Evolutionary conservation across 1,140 invertebrate species (phyloP), one percentile per base, ranked within the genome.

Genomic region (Dinoponera quadriceps): DNA sequence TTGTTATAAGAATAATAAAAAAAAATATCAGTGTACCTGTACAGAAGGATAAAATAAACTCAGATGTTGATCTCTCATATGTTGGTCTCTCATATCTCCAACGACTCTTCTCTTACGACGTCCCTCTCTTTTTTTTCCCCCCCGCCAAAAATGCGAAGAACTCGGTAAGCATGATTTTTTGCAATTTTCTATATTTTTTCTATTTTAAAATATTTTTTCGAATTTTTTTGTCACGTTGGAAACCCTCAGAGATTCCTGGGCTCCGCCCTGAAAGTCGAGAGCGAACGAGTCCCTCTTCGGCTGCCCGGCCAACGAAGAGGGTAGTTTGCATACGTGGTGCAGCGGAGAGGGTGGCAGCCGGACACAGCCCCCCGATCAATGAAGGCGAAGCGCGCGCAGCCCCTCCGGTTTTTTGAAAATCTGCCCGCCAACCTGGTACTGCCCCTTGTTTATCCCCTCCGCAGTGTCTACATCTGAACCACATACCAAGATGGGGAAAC

Each of bases 361-460:
- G 88, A 90, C 88, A 87, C 84, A 81, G 85, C 88, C 86, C 85
- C 73, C 60, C 92, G 92, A 93, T 93, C 92, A 91, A 93, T 93
- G 92, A 92, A 93, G 91, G 90, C 78, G 87, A 92, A 84, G 92
- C 92, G 92, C 92, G 92, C 92, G 92, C 92, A 93, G 82, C 89
- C 90, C 48, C 84, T 87, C 73, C 83, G 88, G 89, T 93, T 93
- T 93, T 93, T 93, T 92, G 91, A 93, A 93, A 93, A 91, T 91
- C 88, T 91, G 82, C 91, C 91, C 92, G 91, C 91, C 91, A 92
- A 93, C 92, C 81, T 89, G 83, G 80, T 75, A 48, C 78, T 85
- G 83, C 89, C 85, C 82, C 69, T 83, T 85, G 80, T 78, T 85
- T 75, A 55, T 81, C 83, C 86, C 77, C 78, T 81, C 69, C 80